Percentiles rank a stretch among this genome's conserved stretches.
phyloP scores from a whole-genome alignment of 2,113 vertebrate genomes.

The Chelonoidis abingdonii region DNA sequence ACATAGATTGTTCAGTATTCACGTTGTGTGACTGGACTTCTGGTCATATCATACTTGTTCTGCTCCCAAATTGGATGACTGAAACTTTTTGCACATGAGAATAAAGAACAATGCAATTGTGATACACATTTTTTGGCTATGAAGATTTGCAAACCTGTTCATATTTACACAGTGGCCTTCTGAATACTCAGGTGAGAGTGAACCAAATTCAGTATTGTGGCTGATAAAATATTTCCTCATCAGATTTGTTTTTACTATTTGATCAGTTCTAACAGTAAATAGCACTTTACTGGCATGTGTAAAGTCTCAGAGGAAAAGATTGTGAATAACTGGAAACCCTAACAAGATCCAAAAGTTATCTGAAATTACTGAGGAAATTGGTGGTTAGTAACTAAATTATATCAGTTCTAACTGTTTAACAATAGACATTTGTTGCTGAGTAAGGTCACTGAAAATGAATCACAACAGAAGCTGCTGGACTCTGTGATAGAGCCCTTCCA shows the following conservation, averaged over 20 bases:
- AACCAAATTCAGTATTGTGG: neutral
- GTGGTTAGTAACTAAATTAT: neutral
- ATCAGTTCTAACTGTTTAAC: neutral
- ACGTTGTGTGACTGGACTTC: neutral
- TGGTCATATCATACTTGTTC: neutral
- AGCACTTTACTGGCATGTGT: neutral
- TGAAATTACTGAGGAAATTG: conserved; percentile 9
- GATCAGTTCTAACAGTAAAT: neutral
- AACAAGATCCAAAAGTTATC: neutral
- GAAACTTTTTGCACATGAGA: neutral
- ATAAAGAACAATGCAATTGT: neutral
- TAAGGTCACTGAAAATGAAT: conserved; percentile 40
- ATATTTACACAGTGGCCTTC: neutral
- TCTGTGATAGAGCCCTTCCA: neutral
- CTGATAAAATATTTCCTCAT: neutral
- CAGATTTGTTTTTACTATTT: neutral
- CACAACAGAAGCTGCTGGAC: neutral
- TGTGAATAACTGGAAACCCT: conserved; percentile 58
- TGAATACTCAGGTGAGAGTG: neutral
- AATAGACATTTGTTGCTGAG: neutral
- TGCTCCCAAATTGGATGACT: neutral
- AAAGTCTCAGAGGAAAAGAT: neutral
- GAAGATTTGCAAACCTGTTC: neutral
- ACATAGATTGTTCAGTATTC: neutral
- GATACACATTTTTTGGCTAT: neutral